Base-by-base conservation (phyloP, 2,888 invertebrate genomes). In the Dichetophora obliterata region DNA sequence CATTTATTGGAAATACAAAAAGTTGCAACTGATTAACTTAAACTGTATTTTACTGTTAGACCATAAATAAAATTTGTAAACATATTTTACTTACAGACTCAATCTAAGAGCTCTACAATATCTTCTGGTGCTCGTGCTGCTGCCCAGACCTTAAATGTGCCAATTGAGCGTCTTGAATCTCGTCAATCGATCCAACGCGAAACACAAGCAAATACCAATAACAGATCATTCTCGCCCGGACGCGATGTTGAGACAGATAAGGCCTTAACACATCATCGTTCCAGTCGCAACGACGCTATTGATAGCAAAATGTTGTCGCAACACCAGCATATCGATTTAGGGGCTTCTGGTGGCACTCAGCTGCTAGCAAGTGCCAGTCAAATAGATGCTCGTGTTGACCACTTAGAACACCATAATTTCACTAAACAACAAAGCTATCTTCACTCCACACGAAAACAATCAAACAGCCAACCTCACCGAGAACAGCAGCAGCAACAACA, bases 61-160 rank as follows among this genome's bases (percentile, higher is more conserved):
- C 11, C 3, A 43, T 11, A 43, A 43, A 14, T 2, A 43, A 43
- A 43, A 43, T 43, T 43, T 14, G 2, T 43, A 11, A 43, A 11
- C 27, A 14, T 19, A 69, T 77, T 75, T 19, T 31, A 5, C 50
- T 77, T 79, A 9, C 82, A 89, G 89, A 86, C 88, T 63, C 89
- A 90, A 81, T 88, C 89, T 27, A 90, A 89, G 83, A 85, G 86
- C 57, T 89, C 89, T 43, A 88, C 88, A 19, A 81, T 89, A 31
- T 89, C 89, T 5, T 89, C 88, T 57, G 89, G 89, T 50, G 89
- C 89, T 14, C 85, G 89, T 37, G 89, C 89, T 22, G 89, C 89
- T 9, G 89, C 89, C 50, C 89, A 89, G 82, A 89, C 86, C 11
- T 81, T 89, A 19, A 90, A 90, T 80, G 89, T 90, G 57, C 89